Evolutionary conservation across 1,140 invertebrate genomes (phyloP).

Genomic region (Oscheius sp.): DNA sequence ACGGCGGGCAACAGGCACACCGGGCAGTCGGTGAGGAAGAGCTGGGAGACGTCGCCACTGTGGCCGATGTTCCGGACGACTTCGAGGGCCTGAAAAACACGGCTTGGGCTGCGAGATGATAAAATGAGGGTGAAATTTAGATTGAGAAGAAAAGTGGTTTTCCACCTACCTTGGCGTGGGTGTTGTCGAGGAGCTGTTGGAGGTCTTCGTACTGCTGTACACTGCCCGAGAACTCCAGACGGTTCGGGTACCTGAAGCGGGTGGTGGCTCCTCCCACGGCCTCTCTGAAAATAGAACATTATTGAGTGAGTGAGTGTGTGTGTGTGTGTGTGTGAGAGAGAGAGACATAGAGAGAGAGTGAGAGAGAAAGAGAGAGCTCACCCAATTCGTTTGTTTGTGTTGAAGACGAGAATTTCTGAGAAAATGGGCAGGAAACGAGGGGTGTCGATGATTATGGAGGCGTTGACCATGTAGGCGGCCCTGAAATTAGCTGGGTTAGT

Average conservation of each 20-base stretch:
- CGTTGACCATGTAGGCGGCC: not conserved
- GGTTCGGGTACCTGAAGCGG: not conserved
- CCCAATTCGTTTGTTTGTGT: too few relatives aligned
- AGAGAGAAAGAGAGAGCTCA: too few relatives aligned
- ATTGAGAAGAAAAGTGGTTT: not conserved
- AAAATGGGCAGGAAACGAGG: not conserved
- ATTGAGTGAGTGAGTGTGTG: too few relatives aligned
- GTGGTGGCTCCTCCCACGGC: not conserved
- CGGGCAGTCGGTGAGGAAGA: not conserved
- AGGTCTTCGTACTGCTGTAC: not conserved
- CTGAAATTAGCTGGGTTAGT: not conserved
- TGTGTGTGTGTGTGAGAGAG: too few relatives aligned
- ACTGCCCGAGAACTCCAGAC: not conserved
- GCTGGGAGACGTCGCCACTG: not conserved
- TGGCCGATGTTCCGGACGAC: not conserved
- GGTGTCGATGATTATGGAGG: not conserved
- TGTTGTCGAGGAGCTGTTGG: not conserved
- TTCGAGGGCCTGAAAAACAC: not conserved
- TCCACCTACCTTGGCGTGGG: not conserved
- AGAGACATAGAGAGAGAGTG: too few relatives aligned
- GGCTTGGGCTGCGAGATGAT: too few relatives aligned
- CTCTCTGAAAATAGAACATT: too few relatives aligned
- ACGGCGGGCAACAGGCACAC: not conserved
- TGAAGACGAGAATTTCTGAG: not conserved
- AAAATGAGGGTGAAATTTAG: too few relatives aligned